Evolutionary conservation across 2,888 invertebrate genomes (phyloP), one percentile per base, ranked within the genome.

Genomic region (Chirona hameri): DNA sequence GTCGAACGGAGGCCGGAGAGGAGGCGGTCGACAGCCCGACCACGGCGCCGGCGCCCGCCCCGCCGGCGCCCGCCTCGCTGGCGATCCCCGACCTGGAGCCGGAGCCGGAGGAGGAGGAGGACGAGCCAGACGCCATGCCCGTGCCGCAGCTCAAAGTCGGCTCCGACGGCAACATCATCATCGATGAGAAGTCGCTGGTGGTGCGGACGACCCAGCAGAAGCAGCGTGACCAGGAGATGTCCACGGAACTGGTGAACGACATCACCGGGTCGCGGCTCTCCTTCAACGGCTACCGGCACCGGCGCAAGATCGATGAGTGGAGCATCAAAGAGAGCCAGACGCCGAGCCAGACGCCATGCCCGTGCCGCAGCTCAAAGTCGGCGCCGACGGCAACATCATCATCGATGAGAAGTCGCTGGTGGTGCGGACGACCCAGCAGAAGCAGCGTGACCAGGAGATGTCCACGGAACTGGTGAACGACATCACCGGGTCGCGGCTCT

Each of bases 111-210:
- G 69, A 72, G 18, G 31, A 76, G 21, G 48, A 55, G 14, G 76
- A 76, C 9, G 18, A 15, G 12, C 48, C 48, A 3, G 79, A 79
- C 5, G 15, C 52, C 12, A 27, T 80, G 80, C 80, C 80, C 24
- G 80, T 80, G 80, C 80, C 80, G 0, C 94, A 95, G 88, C 92
- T 97, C 76, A 96, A 94, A 89, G 91, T 97, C 0, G 95, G 95
- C 0, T 93, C 94, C 0, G 93, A 95, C 86, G 96, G 96, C 0
- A 92, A 95, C 88, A 92, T 96, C 83, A 91, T 96, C 83, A 89
- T 97, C 0, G 96, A 97, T 86, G 95, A 96, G 87, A 12, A 80
- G 52, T 80, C 80, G 27, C 80, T 80, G 80, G 80, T 76, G 76
- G 76, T 76, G 18, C 29, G 39, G 76, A 76, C 76, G 5, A 76